Evolutionary conservation across 2,888 invertebrate species (phyloP).

Genomic region (Pachymerium ferrugineum): DNA sequence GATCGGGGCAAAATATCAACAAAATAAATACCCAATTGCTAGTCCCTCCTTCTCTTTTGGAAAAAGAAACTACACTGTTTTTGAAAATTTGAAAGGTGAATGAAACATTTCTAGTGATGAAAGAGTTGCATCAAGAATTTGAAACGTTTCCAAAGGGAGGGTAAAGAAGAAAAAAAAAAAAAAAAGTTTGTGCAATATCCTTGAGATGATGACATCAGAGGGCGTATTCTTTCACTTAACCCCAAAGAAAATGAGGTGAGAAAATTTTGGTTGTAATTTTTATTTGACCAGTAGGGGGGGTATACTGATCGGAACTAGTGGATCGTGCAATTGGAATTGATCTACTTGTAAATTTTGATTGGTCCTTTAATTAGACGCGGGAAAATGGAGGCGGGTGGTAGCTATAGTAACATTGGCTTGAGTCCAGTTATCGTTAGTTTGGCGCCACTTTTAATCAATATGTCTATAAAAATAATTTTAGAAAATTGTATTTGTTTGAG

Average conservation of each 20-base stretch:
- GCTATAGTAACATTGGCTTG: slow-evolving; percentile 1
- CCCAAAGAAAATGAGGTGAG: no score
- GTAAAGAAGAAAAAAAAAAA: no score
- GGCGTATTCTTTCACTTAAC: background rate
- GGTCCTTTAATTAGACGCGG: slow-evolving; percentile 7
- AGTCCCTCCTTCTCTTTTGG: background rate
- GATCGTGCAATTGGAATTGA: no score
- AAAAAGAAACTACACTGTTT: no score
- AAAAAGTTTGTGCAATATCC: background rate
- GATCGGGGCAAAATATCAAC: background rate
- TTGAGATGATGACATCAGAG: background rate
- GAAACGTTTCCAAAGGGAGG: background rate
- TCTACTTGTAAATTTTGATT: no score
- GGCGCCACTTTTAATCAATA: slow-evolving; percentile 14
- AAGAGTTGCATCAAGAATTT: background rate
- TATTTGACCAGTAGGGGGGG: no score
- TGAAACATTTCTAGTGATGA: no score
- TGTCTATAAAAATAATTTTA: slow-evolving; percentile 5
- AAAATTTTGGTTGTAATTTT: no score
- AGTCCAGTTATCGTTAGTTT: background rate
- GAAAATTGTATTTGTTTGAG: background rate
- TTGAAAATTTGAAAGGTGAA: no score
- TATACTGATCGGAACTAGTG: no score
- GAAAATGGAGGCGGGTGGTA: slow-evolving; percentile 13
- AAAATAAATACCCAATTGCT: background rate